phyloP scores from a whole-genome alignment of 2,888 invertebrate genomes.

The Drosophila pegasa region DNA sequence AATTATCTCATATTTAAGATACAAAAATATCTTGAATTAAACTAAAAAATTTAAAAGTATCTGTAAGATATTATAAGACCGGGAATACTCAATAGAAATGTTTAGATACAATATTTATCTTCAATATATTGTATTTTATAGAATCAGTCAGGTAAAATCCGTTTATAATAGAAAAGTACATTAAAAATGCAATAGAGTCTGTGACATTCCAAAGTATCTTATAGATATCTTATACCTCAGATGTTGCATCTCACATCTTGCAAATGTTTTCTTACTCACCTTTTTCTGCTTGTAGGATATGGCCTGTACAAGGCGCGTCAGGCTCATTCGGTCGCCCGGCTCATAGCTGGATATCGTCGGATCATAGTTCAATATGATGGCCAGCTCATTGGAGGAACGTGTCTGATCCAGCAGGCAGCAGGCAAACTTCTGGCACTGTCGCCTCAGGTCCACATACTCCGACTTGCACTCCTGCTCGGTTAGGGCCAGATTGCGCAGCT shows the following conservation, averaged over 20 bases:
- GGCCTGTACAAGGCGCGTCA: slow-evolving; percentile 94
- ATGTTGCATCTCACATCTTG: background rate
- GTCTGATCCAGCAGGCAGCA: slow-evolving; percentile 96
- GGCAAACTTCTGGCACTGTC: slow-evolving; percentile 95
- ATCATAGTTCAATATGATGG: slow-evolving; percentile 96
- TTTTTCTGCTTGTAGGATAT: slow-evolving; percentile 98
- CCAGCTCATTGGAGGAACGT: slow-evolving; percentile 95
- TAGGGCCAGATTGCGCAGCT: slow-evolving; percentile 93
- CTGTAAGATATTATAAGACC: no score
- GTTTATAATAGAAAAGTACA: no score
- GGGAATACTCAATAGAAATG: no score
- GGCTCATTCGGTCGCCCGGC: slow-evolving; percentile 92
- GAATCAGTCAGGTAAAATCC: no score
- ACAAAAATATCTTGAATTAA: no score
- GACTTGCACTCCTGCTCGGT: slow-evolving; percentile 97
- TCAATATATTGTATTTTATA: no score
- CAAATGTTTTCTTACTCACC: slow-evolving; percentile 85
- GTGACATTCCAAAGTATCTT: background rate
- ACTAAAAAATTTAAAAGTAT: no score
- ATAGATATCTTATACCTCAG: background rate
- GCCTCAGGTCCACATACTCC: slow-evolving; percentile 94
- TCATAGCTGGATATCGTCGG: slow-evolving; percentile 90
- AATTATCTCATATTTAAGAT: no score
- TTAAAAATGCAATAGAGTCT: no score
- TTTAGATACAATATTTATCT: no score